phyloP scores from a whole-genome alignment of 2,888 invertebrate species.

The Lithophane socia region DNA sequence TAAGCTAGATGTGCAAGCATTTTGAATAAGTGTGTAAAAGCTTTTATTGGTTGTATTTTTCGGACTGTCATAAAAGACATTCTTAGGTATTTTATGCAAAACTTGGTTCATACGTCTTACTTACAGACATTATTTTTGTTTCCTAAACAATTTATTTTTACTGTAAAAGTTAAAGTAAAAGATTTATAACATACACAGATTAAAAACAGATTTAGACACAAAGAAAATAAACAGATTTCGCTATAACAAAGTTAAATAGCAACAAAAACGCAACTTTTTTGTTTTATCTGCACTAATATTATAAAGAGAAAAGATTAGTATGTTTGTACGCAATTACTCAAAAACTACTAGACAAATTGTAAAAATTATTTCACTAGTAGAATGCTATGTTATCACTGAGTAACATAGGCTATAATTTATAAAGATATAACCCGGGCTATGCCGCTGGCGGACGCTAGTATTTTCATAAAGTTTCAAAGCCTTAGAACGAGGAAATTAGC shows the following conservation, averaged over 20 bases:
- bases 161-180: too few relatives aligned
- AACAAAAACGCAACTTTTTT: background rate
- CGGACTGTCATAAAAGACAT: background rate
- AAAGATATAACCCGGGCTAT: too few relatives aligned
- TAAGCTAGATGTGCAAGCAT: background rate
- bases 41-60: conserved; percentile 4
- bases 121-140: background rate
- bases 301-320: too few relatives aligned
- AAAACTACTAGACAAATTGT: too few relatives aligned
- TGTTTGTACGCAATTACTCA: too few relatives aligned
- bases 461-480: background rate
- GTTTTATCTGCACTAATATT: too few relatives aligned
- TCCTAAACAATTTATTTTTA: too few relatives aligned
- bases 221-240: background rate
- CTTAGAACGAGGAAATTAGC: too few relatives aligned
- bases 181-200: background rate
- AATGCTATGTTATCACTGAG: too few relatives aligned
- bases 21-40: background rate
- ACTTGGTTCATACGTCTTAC: background rate
- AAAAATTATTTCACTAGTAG: too few relatives aligned
- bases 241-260: background rate
- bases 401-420: too few relatives aligned
- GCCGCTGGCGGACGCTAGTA: too few relatives aligned
- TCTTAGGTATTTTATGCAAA: background rate
- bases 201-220: background rate